These are phyloP conservation scores for Nymphalis io DNA, from an alignment of 1,140 invertebrate species.

Conservation along the genomic window DNA sequence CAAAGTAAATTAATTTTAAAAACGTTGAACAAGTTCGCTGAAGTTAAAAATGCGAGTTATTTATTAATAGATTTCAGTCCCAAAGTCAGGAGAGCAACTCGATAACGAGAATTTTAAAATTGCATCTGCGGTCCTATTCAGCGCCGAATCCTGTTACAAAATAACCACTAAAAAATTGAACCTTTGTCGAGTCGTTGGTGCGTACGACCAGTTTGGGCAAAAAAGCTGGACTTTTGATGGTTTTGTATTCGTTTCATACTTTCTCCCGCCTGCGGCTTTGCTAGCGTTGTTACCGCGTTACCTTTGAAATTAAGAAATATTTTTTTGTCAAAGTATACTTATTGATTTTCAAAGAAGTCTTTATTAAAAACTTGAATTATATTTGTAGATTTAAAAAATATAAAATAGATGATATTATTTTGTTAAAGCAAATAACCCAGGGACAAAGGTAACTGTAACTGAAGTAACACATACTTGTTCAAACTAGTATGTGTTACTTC, in stretches of 20 bases:
- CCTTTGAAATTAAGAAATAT: background rate
- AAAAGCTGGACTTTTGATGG: constrained; percentile 13
- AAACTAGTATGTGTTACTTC: too few relatives aligned
- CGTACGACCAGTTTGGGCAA: constrained; percentile 13
- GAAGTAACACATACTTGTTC: too few relatives aligned
- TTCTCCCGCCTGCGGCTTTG: background rate
- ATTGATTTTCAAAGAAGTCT: too few relatives aligned
- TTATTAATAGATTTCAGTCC: constrained; percentile 3
- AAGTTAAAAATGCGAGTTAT: background rate
- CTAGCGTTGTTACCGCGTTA: background rate
- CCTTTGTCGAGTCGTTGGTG: constrained; percentile 4
- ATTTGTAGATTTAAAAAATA: too few relatives aligned
- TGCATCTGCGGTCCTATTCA: constrained; percentile 7
- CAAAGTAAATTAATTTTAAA: background rate
- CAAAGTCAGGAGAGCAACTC: background rate
- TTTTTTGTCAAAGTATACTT: background rate
- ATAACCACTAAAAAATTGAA: constrained; percentile 21
- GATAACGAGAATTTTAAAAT: constrained; percentile 21
- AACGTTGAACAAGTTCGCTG: background rate
- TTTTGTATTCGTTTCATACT: background rate
- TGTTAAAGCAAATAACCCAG: too few relatives aligned
- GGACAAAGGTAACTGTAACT: too few relatives aligned
- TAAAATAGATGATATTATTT: too few relatives aligned
- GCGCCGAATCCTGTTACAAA: constrained; percentile 14
- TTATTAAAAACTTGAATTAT: too few relatives aligned